Evolutionary conservation across 2,888 invertebrate genomes (phyloP).

Genomic region (Muschampia plurimacula): DNA sequence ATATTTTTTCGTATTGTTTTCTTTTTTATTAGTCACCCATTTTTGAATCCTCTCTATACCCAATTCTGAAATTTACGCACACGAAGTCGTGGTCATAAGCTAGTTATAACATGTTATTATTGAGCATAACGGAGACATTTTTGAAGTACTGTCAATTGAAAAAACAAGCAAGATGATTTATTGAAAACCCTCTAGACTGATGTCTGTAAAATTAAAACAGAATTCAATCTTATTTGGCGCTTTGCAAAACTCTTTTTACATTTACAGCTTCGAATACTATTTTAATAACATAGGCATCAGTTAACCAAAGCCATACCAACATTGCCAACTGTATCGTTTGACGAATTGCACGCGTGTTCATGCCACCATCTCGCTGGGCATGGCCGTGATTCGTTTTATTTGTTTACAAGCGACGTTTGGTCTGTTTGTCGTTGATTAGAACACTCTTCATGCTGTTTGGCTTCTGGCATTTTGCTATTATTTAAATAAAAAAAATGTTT

Average conservation of each 20-base stretch:
- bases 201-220: not conserved
- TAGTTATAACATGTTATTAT: too few species aligned
- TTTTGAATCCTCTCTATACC: too few species aligned
- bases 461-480: not conserved
- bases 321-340: slow-evolving; percentile 15
- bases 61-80: too few species aligned
- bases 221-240: not conserved
- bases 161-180: too few species aligned
- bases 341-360: slow-evolving; percentile 17
- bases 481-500: not conserved
- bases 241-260: not conserved
- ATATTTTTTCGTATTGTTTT: too few species aligned
- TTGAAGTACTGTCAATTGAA: too few species aligned
- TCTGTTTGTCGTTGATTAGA: slow-evolving; percentile 8
- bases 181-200: not conserved
- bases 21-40: too few species aligned
- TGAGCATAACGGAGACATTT: too few species aligned
- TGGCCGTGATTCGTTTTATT: not conserved
- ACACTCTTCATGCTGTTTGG: not conserved
- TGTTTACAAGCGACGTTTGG: slow-evolving; percentile 5
- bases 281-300: slow-evolving; percentile 2
- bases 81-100: too few species aligned
- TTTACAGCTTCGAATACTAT: not conserved
- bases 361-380: not conserved
- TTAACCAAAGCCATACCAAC: slow-evolving; percentile 2